Conservation (phyloP, 1,140 invertebrate species). For the Telenomus remus region DNA sequence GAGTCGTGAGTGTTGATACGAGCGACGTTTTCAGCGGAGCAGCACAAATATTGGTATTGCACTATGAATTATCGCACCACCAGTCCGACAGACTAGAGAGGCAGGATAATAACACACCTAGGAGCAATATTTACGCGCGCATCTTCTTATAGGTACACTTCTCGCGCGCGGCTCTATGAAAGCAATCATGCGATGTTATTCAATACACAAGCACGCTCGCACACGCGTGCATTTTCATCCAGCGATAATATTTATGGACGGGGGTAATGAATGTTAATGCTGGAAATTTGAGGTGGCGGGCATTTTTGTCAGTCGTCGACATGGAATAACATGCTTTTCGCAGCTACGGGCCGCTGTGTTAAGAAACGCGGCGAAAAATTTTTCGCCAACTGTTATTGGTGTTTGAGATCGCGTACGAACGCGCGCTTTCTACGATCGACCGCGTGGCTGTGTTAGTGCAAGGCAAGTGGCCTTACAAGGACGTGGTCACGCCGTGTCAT, state of each 20-base stretch:
- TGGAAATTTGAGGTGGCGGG: slow-evolving; percentile 6
- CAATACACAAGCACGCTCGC: slow-evolving; percentile 24
- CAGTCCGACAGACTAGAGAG: slow-evolving; percentile 25
- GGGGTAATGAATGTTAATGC: slow-evolving; percentile 38
- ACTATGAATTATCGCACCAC: slow-evolving; percentile 41
- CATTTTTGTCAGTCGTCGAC: neutral
- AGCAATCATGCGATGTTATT: slow-evolving; percentile 42
- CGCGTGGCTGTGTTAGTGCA: slow-evolving; percentile 51
- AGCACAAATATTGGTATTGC: slow-evolving; percentile 54
- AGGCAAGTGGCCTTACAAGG: slow-evolving; percentile 75
- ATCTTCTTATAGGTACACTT: slow-evolving; percentile 14
- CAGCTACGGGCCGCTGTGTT: neutral
- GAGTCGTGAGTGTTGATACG: slow-evolving; percentile 44
- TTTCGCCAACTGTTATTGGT: neutral
- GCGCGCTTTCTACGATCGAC: slow-evolving; percentile 30
- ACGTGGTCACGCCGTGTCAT: slow-evolving; percentile 65
- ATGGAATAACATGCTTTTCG: neutral
- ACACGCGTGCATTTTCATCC: slow-evolving; percentile 19
- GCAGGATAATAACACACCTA: slow-evolving; percentile 47
- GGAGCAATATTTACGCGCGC: slow-evolving; percentile 51
- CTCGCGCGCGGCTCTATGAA: slow-evolving; percentile 19
- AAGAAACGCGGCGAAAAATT: slow-evolving; percentile 30
- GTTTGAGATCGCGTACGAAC: slow-evolving; percentile 1
- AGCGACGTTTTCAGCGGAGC: slow-evolving; percentile 19
- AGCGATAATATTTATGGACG: slow-evolving; percentile 47